Evolutionary conservation across 23 tunicate species (phyloP).

Genomic region (Styela plicata): DNA sequence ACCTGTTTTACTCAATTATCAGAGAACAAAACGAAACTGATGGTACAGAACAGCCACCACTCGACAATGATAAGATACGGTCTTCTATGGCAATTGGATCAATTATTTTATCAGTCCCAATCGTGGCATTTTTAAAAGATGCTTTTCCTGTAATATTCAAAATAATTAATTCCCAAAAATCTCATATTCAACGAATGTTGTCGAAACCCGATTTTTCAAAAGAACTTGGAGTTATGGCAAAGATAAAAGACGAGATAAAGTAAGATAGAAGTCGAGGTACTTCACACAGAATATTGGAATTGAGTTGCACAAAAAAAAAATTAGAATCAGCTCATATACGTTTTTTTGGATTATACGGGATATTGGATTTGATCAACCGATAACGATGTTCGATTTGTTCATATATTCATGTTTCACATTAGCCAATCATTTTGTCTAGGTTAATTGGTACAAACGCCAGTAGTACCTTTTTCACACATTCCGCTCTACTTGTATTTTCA

Average conservation of each 20-base stretch:
- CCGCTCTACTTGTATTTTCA: too few relatives aligned
- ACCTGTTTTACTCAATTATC: neutral
- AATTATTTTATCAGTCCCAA: slow-evolving; percentile 13
- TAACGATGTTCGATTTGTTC: too few relatives aligned
- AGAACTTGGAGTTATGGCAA: slow-evolving; percentile 30
- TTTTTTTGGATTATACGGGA: too few relatives aligned
- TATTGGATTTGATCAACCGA: too few relatives aligned
- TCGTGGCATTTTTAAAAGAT: slow-evolving; percentile 13
- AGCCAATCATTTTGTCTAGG: too few relatives aligned
- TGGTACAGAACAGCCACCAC: neutral
- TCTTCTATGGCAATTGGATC: neutral
- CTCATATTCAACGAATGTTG: slow-evolving; percentile 11
- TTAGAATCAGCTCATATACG: too few relatives aligned
- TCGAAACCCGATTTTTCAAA: slow-evolving; percentile 29
- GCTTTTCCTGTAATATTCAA: slow-evolving; percentile 1
- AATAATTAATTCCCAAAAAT: neutral
- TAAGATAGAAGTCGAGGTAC: neutral
- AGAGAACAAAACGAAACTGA: neutral
- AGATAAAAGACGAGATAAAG: slow-evolving; percentile 26
- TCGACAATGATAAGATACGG: neutral
- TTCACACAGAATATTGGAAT: too few relatives aligned
- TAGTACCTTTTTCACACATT: too few relatives aligned
- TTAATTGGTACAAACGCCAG: too few relatives aligned
- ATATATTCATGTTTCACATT: too few relatives aligned
- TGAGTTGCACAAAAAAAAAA: too few relatives aligned